Evolutionary conservation across 2,888 invertebrate genomes (phyloP).

Genomic region (Falcaria lacertinaria): DNA sequence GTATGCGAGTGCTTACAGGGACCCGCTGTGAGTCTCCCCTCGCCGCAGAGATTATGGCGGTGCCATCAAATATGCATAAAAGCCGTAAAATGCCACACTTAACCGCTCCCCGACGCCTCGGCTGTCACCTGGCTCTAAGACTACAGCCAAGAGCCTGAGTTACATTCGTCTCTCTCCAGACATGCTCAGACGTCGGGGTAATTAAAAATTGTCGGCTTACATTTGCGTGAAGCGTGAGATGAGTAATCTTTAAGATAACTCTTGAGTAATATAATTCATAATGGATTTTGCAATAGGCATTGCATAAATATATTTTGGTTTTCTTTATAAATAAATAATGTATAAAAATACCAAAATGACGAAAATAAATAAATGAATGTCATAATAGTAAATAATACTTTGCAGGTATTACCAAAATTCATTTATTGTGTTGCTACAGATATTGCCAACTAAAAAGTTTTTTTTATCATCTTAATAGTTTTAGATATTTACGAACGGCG

Average conservation of each 20-base stretch:
- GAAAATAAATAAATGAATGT: no score
- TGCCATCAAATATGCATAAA: constrained; percentile 80
- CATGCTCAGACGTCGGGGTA: constrained; percentile 69
- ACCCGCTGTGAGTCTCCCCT: constrained; percentile 28
- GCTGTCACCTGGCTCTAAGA: constrained; percentile 50
- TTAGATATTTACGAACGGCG: constrained; percentile 15
- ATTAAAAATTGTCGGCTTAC: constrained; percentile 72
- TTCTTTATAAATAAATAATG: no score
- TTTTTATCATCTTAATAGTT: neutral
- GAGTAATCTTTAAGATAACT: constrained; percentile 3
- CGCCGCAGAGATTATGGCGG: constrained; percentile 75
- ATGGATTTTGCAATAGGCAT: no score
- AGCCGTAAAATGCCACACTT: constrained; percentile 79
- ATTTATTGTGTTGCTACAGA: no score
- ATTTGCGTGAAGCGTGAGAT: constrained; percentile 52
- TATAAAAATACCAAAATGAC: no score
- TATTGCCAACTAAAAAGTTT: neutral
- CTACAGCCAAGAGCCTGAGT: neutral
- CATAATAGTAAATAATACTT: no score
- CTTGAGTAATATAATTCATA: no score
- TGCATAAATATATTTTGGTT: no score
- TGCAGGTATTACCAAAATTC: no score
- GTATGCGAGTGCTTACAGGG: constrained; percentile 6
- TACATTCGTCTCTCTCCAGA: constrained; percentile 42
- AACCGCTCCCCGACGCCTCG: constrained; percentile 64